These are phyloP conservation scores for Priocnemis perturbator DNA, from an alignment of 2,888 invertebrate species.

Conservation along the genomic window DNA sequence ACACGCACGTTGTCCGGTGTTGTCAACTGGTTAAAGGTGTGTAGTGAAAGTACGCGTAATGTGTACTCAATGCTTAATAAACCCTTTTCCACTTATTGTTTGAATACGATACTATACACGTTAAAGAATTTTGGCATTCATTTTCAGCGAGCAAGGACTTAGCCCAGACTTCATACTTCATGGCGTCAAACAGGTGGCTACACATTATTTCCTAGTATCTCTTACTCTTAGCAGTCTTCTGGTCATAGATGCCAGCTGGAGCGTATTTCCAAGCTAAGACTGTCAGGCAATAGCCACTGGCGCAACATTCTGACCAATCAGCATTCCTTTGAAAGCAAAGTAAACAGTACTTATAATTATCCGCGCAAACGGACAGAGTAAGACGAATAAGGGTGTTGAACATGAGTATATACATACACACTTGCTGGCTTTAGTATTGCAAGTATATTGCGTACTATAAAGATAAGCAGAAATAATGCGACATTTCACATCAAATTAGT, in stretches of 20 bases:
- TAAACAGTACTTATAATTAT: conserved; percentile 28
- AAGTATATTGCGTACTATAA: too few species aligned
- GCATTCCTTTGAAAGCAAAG: conserved; percentile 39
- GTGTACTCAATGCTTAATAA: too few species aligned
- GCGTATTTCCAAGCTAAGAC: conserved; percentile 53
- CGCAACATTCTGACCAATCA: conserved; percentile 54
- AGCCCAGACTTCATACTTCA: conserved; percentile 98
- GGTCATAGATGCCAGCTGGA: conserved; percentile 56
- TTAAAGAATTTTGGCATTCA: neutral
- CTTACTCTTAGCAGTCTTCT: conserved; percentile 60
- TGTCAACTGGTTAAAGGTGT: conserved; percentile 96
- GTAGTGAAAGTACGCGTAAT: conserved; percentile 62
- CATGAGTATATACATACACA: too few species aligned
- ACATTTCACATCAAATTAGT: too few species aligned
- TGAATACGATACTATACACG: neutral
- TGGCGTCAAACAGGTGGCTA: conserved; percentile 95
- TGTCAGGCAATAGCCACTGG: conserved; percentile 57
- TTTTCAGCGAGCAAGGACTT: conserved; percentile 94
- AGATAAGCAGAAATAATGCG: too few species aligned
- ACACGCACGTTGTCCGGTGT: conserved; percentile 96
- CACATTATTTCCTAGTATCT: conserved; percentile 60
- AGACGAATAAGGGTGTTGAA: too few species aligned
- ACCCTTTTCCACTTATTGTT: too few species aligned
- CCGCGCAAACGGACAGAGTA: too few species aligned
- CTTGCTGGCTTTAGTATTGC: too few species aligned